Evolutionary conservation across 2,113 vertebrate genomes (phyloP).

Genomic region (Chloroceryle aenea): DNA sequence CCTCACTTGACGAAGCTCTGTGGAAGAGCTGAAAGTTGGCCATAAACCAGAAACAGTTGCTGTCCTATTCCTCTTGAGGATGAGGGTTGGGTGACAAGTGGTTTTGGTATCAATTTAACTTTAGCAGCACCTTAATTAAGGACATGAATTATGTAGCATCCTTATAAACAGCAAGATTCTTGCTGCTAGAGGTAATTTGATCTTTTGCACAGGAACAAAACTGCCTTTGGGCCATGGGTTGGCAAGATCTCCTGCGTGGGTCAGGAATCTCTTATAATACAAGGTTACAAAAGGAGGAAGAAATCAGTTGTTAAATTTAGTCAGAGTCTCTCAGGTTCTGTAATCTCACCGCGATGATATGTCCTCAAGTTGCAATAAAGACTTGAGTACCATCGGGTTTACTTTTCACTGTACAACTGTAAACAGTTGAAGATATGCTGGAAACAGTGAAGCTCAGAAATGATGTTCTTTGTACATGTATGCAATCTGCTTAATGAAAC

Average conservation of each 20-base stretch:
- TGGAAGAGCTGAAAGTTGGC: neutral
- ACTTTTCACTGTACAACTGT: neutral
- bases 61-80: neutral
- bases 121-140: neutral
- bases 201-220: neutral
- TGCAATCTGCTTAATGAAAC: neutral
- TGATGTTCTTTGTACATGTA: rapidly evolving
- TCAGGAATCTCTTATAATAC: neutral
- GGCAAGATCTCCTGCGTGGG: neutral
- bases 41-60: neutral
- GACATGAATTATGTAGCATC: neutral
- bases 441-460: neutral
- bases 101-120: neutral
- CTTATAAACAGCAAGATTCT: neutral
- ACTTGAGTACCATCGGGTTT: neutral
- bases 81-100: neutral
- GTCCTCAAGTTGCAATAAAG: neutral
- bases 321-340: neutral
- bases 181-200: neutral
- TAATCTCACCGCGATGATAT: neutral
- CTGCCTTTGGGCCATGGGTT: neutral
- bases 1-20: neutral
- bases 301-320: neutral
- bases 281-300: neutral
- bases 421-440: neutral